Conservation (phyloP, 2,113 vertebrate genomes). For the Stomatorhinus ivindoensis region DNA sequence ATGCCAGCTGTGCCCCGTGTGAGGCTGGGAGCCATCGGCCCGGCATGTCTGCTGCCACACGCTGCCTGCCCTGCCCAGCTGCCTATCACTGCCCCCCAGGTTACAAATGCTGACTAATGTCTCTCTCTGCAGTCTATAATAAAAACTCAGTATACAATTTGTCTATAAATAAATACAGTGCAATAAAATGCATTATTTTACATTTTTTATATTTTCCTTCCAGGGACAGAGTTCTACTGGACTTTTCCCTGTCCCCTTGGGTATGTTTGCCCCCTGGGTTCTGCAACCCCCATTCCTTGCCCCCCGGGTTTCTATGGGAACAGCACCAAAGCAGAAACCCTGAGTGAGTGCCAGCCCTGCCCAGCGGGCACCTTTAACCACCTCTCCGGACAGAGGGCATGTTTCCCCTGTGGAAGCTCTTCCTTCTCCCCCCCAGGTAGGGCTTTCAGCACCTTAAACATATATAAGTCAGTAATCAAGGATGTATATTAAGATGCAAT, state of each 20-base stretch:
- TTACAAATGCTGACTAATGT: conserved; percentile 26
- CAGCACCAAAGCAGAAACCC: conserved; percentile 39
- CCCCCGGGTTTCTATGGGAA: conserved; percentile 69
- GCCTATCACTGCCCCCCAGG: conserved; percentile 76
- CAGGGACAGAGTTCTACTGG: conserved; percentile 66
- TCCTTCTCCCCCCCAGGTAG: conserved; percentile 72
- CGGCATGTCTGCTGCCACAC: conserved; percentile 23
- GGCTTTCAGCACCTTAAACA: background rate
- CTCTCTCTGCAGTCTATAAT: background rate
- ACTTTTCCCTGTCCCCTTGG: conserved; percentile 66
- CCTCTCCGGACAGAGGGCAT: conserved; percentile 67
- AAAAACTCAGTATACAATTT: background rate
- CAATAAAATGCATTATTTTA: background rate
- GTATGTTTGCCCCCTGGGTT: conserved; percentile 65
- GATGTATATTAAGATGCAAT: background rate
- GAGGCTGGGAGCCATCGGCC: conserved; percentile 67
- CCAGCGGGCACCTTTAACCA: conserved; percentile 75
- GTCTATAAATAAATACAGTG: background rate
- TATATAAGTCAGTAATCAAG: background rate
- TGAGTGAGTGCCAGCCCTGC: conserved; percentile 68
- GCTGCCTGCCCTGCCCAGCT: conserved; percentile 73
- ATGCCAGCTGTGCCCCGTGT: conserved; percentile 67
- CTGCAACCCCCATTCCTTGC: conserved; percentile 62
- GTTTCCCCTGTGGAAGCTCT: conserved; percentile 80
- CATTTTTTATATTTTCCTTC: conserved; percentile 4